These are phyloP conservation scores for Drymonia ruficornis DNA, from an alignment of 2,888 invertebrate species.

Conservation along the genomic window DNA sequence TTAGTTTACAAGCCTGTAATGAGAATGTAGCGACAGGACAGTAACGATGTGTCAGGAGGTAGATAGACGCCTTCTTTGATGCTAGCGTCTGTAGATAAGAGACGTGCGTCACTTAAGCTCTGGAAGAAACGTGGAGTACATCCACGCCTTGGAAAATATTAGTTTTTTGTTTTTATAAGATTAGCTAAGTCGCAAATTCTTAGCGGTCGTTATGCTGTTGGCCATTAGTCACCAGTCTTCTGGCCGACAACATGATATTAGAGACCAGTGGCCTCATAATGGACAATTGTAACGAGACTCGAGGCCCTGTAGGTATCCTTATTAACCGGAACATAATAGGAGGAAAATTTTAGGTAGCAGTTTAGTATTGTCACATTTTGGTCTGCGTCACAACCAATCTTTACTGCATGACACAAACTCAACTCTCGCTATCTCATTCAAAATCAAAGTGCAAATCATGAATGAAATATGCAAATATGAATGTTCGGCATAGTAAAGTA, in stretches of 20 bases:
- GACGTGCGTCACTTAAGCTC: background rate
- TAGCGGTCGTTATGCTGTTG: too few relatives aligned
- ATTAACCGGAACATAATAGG: too few relatives aligned
- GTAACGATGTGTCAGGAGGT: slow-evolving; percentile 12
- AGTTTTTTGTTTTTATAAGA: background rate
- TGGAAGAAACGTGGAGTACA: too few relatives aligned
- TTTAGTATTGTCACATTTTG: too few relatives aligned
- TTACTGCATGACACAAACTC: background rate
- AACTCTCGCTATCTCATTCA: background rate
- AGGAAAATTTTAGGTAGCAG: too few relatives aligned
- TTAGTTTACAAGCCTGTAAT: slow-evolving; percentile 31
- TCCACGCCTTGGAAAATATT: background rate
- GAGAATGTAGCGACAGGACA: slow-evolving; percentile 16
- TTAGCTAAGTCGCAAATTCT: background rate
- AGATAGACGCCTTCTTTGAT: background rate
- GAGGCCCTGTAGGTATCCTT: too few relatives aligned
- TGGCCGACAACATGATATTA: too few relatives aligned
- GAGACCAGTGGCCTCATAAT: too few relatives aligned
- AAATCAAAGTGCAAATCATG: slow-evolving; percentile 12
- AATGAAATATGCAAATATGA: slow-evolving; percentile 33
- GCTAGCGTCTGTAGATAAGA: background rate
- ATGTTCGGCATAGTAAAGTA: slow-evolving; percentile 26
- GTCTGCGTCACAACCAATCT: too few relatives aligned
- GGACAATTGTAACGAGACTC: too few relatives aligned
- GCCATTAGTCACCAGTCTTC: too few relatives aligned